Evolutionary conservation across 1,140 invertebrate species (phyloP), one percentile per base, ranked within the genome.

Genomic region (Lasioglossum albipes): DNA sequence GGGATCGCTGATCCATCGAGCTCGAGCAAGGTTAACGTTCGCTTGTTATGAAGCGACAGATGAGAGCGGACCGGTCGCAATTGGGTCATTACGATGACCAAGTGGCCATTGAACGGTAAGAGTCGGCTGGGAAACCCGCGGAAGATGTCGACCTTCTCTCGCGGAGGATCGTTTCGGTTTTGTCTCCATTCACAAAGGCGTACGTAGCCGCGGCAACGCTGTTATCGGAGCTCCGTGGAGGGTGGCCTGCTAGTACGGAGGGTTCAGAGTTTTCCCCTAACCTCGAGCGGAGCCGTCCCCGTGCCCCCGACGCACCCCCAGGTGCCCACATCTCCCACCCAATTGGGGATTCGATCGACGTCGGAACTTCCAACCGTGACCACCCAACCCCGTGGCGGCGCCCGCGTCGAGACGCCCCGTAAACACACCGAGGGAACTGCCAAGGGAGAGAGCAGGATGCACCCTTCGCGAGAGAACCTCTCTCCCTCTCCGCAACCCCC

Each of bases 311-410:
- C 27, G 64, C 78, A 62, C 77, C 71, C 71, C 75, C 74, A 57
- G 83, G 59, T 67, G 75, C 84, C 75, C 83, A 62, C 75, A 82
- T 71, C 89, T 88, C 87, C 88, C 88, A 88, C 87, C 89, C 88
- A 90, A 90, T 90, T 88, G 87, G 79, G 87, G 86, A 88, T 91
- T 90, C 90, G 91, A 90, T 91, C 91, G 86, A 85, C 87, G 82
- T 68, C 36, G 67, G 65, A 62, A 87, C 81, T 91, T 90, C 65
- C 75, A 88, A 73, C 76, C 87, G 79, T 84, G 76, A 82, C 79
- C 82, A 81, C 84, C 83, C 81, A 82, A 77, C 87, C 73, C 64
- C 62, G 42, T 80, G 83, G 74, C 79, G 82, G 82, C 88, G 85
- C 85, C 69, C 70, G 72, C 79, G 82, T 87, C 52, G 77, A 57